Conservation (phyloP, 2,113 vertebrate genomes). For the Bos taurus region ARS-UCD2.0 NC_037348.1:51673001-51673500, state of each 20-base stretch:
- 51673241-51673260: not conserved
- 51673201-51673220: not conserved
- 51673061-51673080: not conserved
- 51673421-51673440: not conserved
- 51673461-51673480: not conserved
- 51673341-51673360: not conserved
- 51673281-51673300: not conserved
- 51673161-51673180: not conserved
- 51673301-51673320: not conserved
- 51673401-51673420: not conserved
- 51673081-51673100: not conserved
- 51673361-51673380: not conserved
- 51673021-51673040: not conserved
- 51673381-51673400: not conserved
- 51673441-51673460: not conserved
- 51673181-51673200: not conserved
- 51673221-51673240: not conserved
- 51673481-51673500: not conserved
- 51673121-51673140: not conserved
- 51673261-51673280: not conserved
- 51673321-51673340: not conserved
- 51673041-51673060: not conserved
- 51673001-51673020: not conserved
- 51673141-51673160: not conserved
- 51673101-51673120: not conserved